phyloP scores from a whole-genome alignment of 64 coral and sea anemone genomes.

The Stylophora pistillata region DNA sequence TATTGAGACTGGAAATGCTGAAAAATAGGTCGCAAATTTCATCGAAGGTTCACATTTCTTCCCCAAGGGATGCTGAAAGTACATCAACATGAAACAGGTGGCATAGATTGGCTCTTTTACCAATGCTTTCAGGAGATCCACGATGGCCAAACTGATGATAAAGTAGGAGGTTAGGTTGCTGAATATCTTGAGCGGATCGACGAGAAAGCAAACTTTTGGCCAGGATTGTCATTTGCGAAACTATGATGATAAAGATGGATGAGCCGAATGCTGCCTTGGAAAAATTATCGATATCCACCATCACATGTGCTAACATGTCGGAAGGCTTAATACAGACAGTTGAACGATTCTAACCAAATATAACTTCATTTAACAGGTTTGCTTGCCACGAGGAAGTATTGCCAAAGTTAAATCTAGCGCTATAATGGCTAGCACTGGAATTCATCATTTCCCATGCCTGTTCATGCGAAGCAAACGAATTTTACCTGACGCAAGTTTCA shows the following conservation, averaged over 20 bases:
- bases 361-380: no score
- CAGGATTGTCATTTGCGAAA: conserved; percentile 27
- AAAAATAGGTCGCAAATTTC: not conserved
- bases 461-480: no score
- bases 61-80: not conserved
- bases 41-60: not conserved
- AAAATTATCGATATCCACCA: not conserved
- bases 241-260: not conserved
- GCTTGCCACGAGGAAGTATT: no score
- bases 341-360: no score
- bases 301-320: no score
- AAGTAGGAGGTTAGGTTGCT: conserved; percentile 55
- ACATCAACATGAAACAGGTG: not conserved
- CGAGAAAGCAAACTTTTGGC: conserved; percentile 55
- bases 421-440: no score
- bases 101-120: conserved; percentile 36
- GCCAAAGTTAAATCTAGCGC: no score
- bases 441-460: no score
- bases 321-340: no score
- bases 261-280: not conserved
- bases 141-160: conserved; percentile 51
- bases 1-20: not conserved
- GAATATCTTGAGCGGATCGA: conserved; percentile 42
- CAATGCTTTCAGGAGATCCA: conserved; percentile 39
- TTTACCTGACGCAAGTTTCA: no score